These are phyloP conservation scores for Ylistrum balloti DNA, from an alignment of 1,140 invertebrate species.

Conservation along the genomic window DNA sequence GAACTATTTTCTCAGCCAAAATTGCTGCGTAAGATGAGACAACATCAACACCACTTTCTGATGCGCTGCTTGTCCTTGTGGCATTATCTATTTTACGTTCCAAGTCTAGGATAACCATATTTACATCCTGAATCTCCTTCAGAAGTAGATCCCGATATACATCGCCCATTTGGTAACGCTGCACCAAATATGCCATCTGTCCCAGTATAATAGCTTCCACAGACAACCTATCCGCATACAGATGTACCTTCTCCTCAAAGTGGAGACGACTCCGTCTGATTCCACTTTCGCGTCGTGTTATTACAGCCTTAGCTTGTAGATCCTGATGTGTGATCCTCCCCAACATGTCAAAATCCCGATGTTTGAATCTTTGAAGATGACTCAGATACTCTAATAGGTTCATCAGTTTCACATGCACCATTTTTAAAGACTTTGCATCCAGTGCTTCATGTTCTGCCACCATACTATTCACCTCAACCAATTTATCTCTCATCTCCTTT, in stretches of 20 bases:
- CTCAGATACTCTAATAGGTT: conserved; percentile 73
- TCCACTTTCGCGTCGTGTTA: conserved; percentile 58
- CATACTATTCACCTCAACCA: conserved; percentile 64
- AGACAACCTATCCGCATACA: conserved; percentile 77
- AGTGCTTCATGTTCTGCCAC: conserved; percentile 72
- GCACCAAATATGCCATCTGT: conserved; percentile 77
- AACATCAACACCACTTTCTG: conserved; percentile 70
- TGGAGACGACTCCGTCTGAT: conserved; percentile 56
- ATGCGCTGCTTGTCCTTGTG: conserved; percentile 48
- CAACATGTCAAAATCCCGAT: conserved; percentile 74
- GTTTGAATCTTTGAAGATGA: conserved; percentile 69
- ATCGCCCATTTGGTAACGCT: conserved; percentile 65
- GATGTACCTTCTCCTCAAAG: conserved; percentile 73
- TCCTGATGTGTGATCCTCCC: conserved; percentile 71
- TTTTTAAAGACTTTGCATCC: conserved; percentile 70
- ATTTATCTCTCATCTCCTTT: conserved; percentile 69
- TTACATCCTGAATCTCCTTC: conserved; percentile 74
- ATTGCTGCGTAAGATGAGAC: conserved; percentile 74
- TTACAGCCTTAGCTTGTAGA: conserved; percentile 48
- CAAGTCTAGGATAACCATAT: conserved; percentile 69
- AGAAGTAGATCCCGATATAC: conserved; percentile 68
- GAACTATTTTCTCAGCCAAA: conserved; percentile 76
- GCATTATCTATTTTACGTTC: conserved; percentile 72
- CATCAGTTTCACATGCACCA: conserved; percentile 69
- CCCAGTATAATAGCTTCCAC: conserved; percentile 78